phyloP scores from a whole-genome alignment of 37 sponge, comb jelly and placozoan genomes.

The Cliona cf. orientalis region DNA sequence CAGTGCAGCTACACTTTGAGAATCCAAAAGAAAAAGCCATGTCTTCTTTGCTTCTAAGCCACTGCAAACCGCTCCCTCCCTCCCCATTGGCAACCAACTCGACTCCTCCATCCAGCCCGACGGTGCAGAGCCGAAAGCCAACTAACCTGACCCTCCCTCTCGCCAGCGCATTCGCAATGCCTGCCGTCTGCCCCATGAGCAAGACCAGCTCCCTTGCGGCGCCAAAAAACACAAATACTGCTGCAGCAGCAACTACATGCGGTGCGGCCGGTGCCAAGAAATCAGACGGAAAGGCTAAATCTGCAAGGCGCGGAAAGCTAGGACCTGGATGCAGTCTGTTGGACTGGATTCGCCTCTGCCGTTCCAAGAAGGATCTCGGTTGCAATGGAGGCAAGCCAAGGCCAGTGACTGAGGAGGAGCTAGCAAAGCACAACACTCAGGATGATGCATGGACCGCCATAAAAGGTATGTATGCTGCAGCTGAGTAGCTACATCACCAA shows the following conservation, averaged over 20 bases:
- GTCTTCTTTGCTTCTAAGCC: not conserved
- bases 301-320: slow-evolving; percentile 27
- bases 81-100: no score
- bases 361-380: slow-evolving; percentile 44
- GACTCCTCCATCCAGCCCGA: slow-evolving; percentile 8
- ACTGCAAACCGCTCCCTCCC: not conserved
- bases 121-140: not conserved
- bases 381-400: slow-evolving; percentile 44
- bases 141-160: no score
- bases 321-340: slow-evolving; percentile 86
- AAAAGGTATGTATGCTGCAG: slow-evolving; percentile 56
- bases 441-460: slow-evolving; percentile 95
- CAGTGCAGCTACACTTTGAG: no score
- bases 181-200: not conserved
- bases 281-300: slow-evolving; percentile 22
- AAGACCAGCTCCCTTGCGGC: not conserved
- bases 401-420: slow-evolving; percentile 72
- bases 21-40: no score
- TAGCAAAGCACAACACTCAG: slow-evolving; percentile 72
- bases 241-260: not conserved
- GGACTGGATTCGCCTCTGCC: slow-evolving; percentile 91
- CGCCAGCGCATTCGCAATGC: not conserved
- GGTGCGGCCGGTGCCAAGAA: not conserved
- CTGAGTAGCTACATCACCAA: not conserved
- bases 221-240: not conserved